Base-by-base conservation (phyloP, 2,113 vertebrate genomes). In the Lepus timidus region DNA sequence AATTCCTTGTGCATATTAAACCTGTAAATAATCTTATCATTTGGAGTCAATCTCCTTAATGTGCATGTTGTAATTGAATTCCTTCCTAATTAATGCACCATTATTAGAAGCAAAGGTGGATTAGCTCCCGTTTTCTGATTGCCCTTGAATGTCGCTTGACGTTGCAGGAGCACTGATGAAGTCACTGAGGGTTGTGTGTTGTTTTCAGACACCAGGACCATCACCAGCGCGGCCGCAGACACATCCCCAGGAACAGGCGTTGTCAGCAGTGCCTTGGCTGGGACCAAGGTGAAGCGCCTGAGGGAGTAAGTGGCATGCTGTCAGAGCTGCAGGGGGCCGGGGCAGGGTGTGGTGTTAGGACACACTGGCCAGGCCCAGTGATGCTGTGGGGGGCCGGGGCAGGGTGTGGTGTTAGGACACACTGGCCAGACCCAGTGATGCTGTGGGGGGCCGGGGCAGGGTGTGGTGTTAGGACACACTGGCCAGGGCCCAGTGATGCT, bases 251-350 rank as follows among this genome's bases (percentile, higher is more conserved):
- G 81, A 97, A 92, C 94, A 39, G 92, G 96, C 61, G 14, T 89
- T 91, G 96, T 98, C 97, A 98, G 98, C 97, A 96, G 86, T 5
- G 86, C 89, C 1, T 97, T 97, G 98, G 98, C 98, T 51, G 81
- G 96, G 94, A 97, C 98, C 94, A 98, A 95, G 94, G 89, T 99
- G 96, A 97, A 97, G 44, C 95, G 0, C 95, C 97, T 98, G 97
- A 98, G 94, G 92, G 98, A 98, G 98, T 99, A 97, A 98, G 98
- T 98, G 85, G 31, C 7, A 1, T 61, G 16, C 23, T 4, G 19
- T 29, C 68, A n/a, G 49, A 14, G 3, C 49, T 4, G 70, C 25
- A 0, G 4, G 36, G 36, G 36, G 36, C 36, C 36, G 36, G 36
- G 36, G 36, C 36, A 61, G 11, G 49, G 19, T 20, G 78, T 14